Evolutionary conservation across 2,888 invertebrate species (phyloP), one percentile per base, ranked within the genome.

Genomic region (Eumerus sabulonum): DNA sequence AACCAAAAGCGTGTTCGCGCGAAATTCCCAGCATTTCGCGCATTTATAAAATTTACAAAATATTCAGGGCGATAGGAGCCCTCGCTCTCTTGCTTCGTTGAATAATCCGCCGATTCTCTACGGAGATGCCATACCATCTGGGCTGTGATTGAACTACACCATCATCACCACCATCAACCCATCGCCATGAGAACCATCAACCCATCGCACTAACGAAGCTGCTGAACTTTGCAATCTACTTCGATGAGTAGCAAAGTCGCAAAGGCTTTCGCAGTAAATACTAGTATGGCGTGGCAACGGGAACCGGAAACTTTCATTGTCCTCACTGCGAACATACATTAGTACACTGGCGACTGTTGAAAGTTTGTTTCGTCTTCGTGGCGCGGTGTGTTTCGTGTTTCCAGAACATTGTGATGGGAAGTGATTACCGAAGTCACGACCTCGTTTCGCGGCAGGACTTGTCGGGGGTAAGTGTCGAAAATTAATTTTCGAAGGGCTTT

Each of bases 351-450:
- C 9, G 12, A 11, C 12, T 13, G 38, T 9, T 27, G 38, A 17
- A 53, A 47, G 45, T 62, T 76, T 62, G 62, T 71, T 47, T 50
- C 54, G 71, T 36, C 50, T 18, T 48, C 35, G 17, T 50, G 19
- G 42, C 42, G 7, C 27, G 7, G 3, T 27, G 27, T 4, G 27
- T 27, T 27, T 27, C 27, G 53, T 27, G 68, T 1, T 56, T 16
- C 54, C 42, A 7, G 27, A 27, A 71, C 60, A 60, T 56, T 71
- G 66, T 63, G 63, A 66, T 60, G 63, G 57, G 63, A 73, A 79
- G 77, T 68, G 77, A 79, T 79, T 79, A 74, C 68, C 63, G 68
- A 74, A 67, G 74, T 79, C 77, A 79, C 59, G 77, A 73, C 74
- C 77, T 74, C 74, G 50, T 74, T 79, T 74, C 63, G 53, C 57